phyloP scores from a whole-genome alignment of 2,797 vertebrate genomes.

The Hemitrygon akajei region DNA sequence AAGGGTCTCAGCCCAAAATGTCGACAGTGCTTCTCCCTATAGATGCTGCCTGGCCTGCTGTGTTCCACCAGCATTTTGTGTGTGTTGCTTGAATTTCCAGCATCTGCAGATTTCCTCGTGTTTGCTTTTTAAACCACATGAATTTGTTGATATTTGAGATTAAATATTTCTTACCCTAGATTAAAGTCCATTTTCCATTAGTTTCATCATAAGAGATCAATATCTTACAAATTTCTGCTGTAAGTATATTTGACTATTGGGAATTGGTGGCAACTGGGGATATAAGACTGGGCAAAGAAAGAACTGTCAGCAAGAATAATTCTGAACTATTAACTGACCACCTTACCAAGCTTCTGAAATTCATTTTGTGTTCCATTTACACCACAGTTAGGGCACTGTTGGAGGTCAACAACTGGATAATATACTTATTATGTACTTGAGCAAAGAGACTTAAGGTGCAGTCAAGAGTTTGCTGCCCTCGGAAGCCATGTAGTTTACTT shows the following conservation, averaged over 20 bases:
- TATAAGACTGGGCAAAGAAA: too few relatives aligned
- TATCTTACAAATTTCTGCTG: not conserved
- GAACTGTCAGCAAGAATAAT: not conserved
- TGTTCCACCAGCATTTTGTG: too few relatives aligned
- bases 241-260: not conserved
- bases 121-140: too few relatives aligned
- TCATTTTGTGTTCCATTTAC: not conserved
- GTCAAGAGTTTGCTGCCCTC: not conserved
- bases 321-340: not conserved
- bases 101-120: too few relatives aligned
- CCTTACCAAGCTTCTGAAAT: not conserved
- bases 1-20: too few relatives aligned
- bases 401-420: not conserved
- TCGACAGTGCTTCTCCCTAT: too few relatives aligned
- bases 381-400: not conserved
- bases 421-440: not conserved
- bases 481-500: not conserved
- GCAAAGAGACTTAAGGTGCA: not conserved
- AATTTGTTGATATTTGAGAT: not conserved
- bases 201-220: not conserved
- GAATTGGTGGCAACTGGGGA: not conserved
- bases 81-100: too few relatives aligned
- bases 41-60: too few relatives aligned
- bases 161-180: not conserved
- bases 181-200: not conserved